These are phyloP conservation scores for Heliconius hewitsoni DNA, from an alignment of 1,140 invertebrate genomes.

Conservation along the genomic window DNA sequence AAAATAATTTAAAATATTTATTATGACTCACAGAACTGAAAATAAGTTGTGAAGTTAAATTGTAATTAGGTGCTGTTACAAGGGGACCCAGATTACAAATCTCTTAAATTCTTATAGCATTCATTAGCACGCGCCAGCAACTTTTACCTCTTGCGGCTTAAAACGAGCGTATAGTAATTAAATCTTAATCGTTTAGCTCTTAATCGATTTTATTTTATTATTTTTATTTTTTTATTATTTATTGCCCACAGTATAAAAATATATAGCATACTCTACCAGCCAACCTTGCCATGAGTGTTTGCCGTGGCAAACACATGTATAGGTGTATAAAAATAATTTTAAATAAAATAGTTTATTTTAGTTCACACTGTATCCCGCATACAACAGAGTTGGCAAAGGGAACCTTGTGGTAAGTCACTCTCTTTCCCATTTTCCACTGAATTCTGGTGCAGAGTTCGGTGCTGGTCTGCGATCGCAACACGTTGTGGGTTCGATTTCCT, in stretches of 20 bases:
- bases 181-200: neutral
- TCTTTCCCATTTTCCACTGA: neutral
- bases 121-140: neutral
- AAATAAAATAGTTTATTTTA: too few relatives aligned
- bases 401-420: too few relatives aligned
- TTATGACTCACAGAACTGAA: neutral
- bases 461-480: too few relatives aligned
- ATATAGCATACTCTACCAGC: too few relatives aligned
- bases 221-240: too few relatives aligned
- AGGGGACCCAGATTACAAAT: neutral
- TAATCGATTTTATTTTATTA: neutral
- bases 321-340: too few relatives aligned
- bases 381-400: too few relatives aligned
- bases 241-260: too few relatives aligned
- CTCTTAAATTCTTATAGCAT: constrained; percentile 7
- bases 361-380: too few relatives aligned
- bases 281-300: too few relatives aligned
- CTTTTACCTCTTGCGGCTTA: neutral
- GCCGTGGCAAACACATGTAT: too few relatives aligned
- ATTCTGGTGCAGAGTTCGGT: neutral
- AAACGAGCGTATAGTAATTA: neutral
- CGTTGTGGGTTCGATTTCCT: too few relatives aligned
- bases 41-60: neutral
- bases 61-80: constrained; percentile 5
- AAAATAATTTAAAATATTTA: neutral